These are phyloP conservation scores for Gorsachius magnificus DNA, from an alignment of 2,797 vertebrate genomes.

Conservation along the genomic window DNA sequence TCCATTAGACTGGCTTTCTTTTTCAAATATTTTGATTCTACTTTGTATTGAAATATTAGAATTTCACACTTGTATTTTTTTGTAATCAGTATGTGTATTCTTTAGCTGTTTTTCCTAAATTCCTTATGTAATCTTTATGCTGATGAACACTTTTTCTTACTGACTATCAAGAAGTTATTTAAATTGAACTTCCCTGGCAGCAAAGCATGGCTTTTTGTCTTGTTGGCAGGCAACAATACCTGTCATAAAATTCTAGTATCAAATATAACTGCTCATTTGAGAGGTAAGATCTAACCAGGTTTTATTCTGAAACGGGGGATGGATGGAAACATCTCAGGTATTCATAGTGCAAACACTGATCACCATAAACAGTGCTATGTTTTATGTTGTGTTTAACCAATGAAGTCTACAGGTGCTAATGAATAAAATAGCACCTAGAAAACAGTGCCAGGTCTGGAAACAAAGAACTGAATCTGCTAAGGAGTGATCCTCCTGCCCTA, in stretches of 20 bases:
- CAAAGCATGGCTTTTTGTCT: background rate
- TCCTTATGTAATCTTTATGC: accelerated
- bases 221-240: background rate
- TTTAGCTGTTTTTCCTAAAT: background rate
- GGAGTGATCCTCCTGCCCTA: background rate
- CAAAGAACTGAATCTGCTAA: background rate
- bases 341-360: background rate
- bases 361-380: background rate
- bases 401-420: background rate
- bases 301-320: background rate
- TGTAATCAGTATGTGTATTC: background rate
- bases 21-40: background rate
- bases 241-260: background rate
- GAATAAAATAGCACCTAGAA: background rate
- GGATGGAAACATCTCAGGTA: background rate
- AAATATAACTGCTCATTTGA: background rate
- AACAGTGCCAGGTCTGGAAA: background rate
- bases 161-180: background rate
- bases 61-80: background rate
- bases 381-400: background rate
- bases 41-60: background rate
- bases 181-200: background rate
- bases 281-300: background rate
- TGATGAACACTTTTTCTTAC: background rate
- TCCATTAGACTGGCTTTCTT: background rate